Conservation (phyloP, 2,888 invertebrate species). For the Empis stercorea region DNA sequence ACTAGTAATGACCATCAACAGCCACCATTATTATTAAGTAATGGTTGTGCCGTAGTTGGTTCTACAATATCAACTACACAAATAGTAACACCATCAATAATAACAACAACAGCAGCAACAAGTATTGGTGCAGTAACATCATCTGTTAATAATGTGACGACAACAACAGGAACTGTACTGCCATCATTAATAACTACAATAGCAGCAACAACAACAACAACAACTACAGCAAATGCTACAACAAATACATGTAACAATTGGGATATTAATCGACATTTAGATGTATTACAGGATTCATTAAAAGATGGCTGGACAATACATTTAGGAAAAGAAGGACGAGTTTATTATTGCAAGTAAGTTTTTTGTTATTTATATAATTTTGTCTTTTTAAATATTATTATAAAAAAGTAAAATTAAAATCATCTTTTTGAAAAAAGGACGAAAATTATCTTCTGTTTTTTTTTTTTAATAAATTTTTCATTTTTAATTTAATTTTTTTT, state of each 20-base stretch:
- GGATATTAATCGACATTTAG: constrained; percentile 35
- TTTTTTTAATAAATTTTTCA: too few relatives aligned
- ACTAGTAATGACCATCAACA: constrained; percentile 30
- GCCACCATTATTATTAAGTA: constrained; percentile 11
- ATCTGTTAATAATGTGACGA: too few relatives aligned
- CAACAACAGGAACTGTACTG: too few relatives aligned
- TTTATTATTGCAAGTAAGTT: constrained; percentile 89
- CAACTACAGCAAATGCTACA: constrained; percentile 8
- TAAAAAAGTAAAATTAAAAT: too few relatives aligned
- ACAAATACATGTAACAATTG: constrained; percentile 22
- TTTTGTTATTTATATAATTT: neutral
- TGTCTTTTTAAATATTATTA: too few relatives aligned
- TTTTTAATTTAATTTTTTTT: too few relatives aligned
- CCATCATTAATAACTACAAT: constrained; percentile 8
- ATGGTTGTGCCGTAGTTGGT: neutral
- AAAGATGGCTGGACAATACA: constrained; percentile 71
- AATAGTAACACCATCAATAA: constrained; percentile 2
- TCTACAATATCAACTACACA: constrained; percentile 7
- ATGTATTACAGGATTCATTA: constrained; percentile 45
- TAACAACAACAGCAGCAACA: constrained; percentile 8
- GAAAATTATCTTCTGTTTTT: too few relatives aligned
- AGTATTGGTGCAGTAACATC: neutral
- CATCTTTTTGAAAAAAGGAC: too few relatives aligned
- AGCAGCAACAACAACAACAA: neutral
- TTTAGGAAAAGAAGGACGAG: constrained; percentile 61